Base-by-base conservation (phyloP, 2,113 vertebrate genomes). In the Gambusia holbrooki region DNA sequence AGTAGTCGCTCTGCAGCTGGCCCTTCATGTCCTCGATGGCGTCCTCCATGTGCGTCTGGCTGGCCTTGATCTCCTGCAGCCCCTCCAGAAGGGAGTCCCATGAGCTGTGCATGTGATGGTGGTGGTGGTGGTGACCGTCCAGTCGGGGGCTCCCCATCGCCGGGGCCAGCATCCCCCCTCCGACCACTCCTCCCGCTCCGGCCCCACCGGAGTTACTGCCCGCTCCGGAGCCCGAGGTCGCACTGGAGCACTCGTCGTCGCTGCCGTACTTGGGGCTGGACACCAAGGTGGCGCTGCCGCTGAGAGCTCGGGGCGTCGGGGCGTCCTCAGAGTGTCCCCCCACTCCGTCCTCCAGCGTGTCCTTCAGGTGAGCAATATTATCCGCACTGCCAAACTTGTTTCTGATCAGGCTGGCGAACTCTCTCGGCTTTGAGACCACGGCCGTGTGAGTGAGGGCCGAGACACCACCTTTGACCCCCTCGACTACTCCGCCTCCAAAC, bases 341-440 rank as follows among this genome's bases (percentile, higher is more conserved):
- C 2, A 91, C 92, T 28, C 92, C 95, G 0, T 98, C 96, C 0
- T 98, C 97, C 73, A 99, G 82, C 0, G 96, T 91, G 93, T 99
- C 98, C 90, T 99, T 99, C 32, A 99, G 85, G 92, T 99, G 97
- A 4, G 97, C 94, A 2, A 99, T 99, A 93, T 99, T 99, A 90
- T 99, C 97, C 0, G 97, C 97, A 0, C 98, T 99, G 87, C 98
- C 98, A 0, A 99, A 99, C 85, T 97, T 99, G 92, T 99, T 99
- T 54, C 97, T 96, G 89, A 99, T 99, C 19, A 99, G 95, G 87
- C 97, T 99, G 90, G 98, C 97, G 0, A 99, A 98, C 85, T 99
- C 98, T 5, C 98, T 93, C 0, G 98, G 98, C 90, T 99, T 99
- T 83, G 98, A 98, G 22, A 98, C 98, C 80, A 99, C 97, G 0